These are phyloP conservation scores for Melierax canorus DNA, from an alignment of 2,113 vertebrate genomes.

Conservation along the genomic window DNA sequence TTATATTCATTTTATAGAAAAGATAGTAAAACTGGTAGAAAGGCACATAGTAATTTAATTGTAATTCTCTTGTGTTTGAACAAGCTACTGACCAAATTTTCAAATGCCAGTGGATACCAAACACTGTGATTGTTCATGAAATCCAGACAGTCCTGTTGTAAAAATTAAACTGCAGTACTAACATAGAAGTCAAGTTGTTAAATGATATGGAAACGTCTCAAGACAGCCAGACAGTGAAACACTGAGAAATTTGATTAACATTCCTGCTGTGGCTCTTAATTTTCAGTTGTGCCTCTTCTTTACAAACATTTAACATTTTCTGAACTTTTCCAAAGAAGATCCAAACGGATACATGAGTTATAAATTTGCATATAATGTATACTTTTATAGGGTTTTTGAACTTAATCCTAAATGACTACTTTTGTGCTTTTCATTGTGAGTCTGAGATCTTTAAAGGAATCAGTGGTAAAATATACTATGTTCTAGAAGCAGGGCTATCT, in stretches of 20 bases:
- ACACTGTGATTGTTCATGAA: not conserved
- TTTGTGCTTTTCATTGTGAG: conserved; percentile 3
- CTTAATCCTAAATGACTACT: not conserved
- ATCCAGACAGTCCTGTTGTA: not conserved
- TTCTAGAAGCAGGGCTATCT: conserved; percentile 34
- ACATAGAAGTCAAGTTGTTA: conserved; percentile 46
- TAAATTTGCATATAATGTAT: not conserved
- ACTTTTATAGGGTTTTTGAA: not conserved
- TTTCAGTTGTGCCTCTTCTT: not conserved
- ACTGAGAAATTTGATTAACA: conserved; percentile 30
- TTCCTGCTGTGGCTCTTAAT: not conserved
- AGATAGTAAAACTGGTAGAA: not conserved
- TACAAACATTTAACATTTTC: not conserved
- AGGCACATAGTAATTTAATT: not conserved
- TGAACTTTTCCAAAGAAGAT: not conserved
- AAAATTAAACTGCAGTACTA: conserved; percentile 37
- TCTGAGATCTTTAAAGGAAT: conserved; percentile 25
- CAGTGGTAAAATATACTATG: not conserved
- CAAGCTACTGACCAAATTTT: not conserved
- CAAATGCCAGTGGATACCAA: not conserved
- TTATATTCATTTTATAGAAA: not conserved
- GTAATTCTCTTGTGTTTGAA: not conserved
- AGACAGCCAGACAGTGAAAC: conserved; percentile 33
- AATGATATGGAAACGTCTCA: conserved; percentile 47
- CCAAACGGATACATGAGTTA: not conserved